Evolutionary conservation across 1,140 invertebrate genomes (phyloP), one percentile per base, ranked within the genome.

Genomic region (Heliothis subflexa): DNA sequence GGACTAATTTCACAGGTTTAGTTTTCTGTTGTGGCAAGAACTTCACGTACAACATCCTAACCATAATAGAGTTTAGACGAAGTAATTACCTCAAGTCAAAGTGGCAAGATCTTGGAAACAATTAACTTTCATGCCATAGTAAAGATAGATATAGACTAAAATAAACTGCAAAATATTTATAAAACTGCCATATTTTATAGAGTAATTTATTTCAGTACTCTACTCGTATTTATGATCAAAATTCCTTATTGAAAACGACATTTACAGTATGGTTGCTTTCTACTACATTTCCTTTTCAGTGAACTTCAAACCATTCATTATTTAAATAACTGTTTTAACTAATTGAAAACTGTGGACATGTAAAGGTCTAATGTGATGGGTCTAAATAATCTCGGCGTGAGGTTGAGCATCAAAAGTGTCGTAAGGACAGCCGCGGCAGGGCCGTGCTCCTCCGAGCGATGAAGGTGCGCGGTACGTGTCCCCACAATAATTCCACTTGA

Each of bases 401-500:
- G n/a, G 18, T 45, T 10, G 61, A 64, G 33, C 61, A 64, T 64
- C 61, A 40, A 10, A 40, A 64, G 61, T 64, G 61, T 64, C 61
- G 28, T 64, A 40, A 64, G n/a, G 25, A n/a, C 40, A 25, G 61
- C 14, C 59, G 33, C n/a, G 61, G n/a, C n/a, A 4, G 47, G 57
- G 21, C 25, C 25, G 68, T 7, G 21, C 16, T 25, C 21, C 21
- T 68, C 25, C 49, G 50, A 71, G 13, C 16, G 28, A n/a, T 16
- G 47, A 21, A 33, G 57, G 40, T 18, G 50, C 61, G 21, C 47
- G 18, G 33, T 82, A 78, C 81, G 83, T 86, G 83, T 86, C 85
- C 78, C 83, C 79, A 82, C 74, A 83, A 85, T 83, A 86, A 83
- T 85, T 85, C 81, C 81, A 86, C 81, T 85, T 85, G 83, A 84